phyloP scores from a whole-genome alignment of 2,797 vertebrate species.

The Hydrolagus colliei region DNA sequence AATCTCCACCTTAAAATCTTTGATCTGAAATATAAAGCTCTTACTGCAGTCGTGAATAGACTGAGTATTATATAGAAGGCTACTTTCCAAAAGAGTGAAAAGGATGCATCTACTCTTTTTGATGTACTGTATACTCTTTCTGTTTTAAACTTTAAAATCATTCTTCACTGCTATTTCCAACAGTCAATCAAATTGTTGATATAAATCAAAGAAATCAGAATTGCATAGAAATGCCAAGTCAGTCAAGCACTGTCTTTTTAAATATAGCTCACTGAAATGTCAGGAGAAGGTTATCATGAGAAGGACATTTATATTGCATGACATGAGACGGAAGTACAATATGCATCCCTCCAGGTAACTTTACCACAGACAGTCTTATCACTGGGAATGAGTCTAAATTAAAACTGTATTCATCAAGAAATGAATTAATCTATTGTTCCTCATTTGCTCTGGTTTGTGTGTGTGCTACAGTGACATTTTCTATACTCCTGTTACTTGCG shows the following conservation, averaged over 20 bases:
- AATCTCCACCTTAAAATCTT: neutral
- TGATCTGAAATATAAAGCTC: neutral
- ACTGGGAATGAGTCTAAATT: neutral
- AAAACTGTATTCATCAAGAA: neutral
- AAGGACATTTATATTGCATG: constrained; percentile 25
- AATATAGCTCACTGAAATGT: constrained; percentile 22
- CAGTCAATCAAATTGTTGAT: constrained; percentile 9
- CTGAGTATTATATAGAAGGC: neutral
- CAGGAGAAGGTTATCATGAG: neutral
- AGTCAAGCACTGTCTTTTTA: constrained; percentile 18
- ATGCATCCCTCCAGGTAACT: neutral
- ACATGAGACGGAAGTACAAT: constrained; percentile 8
- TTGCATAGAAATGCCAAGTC: constrained; percentile 5
- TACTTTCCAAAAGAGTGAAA: neutral
- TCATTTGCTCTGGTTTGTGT: neutral
- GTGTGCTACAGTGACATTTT: neutral
- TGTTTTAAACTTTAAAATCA: neutral
- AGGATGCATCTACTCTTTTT: neutral
- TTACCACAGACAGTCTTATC: neutral
- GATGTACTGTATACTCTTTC: neutral
- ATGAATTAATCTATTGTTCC: neutral
- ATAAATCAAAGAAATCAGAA: constrained; percentile 7
- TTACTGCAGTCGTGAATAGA: neutral
- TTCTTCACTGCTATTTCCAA: neutral
- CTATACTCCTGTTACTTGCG: neutral